phyloP scores from a whole-genome alignment of 2,888 invertebrate species.

The Cyclophora punctaria region DNA sequence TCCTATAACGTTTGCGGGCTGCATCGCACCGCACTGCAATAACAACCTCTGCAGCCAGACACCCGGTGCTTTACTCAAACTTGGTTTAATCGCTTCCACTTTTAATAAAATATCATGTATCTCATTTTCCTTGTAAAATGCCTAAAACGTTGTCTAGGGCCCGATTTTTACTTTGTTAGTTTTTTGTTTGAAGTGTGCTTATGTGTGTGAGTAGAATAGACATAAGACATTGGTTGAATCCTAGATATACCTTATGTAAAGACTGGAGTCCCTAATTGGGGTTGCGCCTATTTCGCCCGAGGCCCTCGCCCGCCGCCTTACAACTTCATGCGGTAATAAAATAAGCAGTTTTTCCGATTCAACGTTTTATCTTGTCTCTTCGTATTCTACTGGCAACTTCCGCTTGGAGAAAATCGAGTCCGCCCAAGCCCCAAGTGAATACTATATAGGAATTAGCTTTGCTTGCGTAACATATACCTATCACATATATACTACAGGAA shows the following conservation, averaged over 20 bases:
- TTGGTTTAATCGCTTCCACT: neutral
- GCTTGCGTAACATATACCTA: no score
- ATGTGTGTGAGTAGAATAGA: no score
- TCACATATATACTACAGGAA: conserved; percentile 1
- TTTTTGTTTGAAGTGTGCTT: no score
- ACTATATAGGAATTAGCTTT: conserved; percentile 40
- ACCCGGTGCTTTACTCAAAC: no score
- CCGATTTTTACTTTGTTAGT: no score
- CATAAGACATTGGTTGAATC: no score
- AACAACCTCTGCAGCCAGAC: conserved; percentile 30
- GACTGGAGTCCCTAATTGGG: conserved; percentile 41
- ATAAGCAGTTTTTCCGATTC: conserved; percentile 72
- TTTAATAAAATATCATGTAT: no score
- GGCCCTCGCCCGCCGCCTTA: conserved; percentile 49
- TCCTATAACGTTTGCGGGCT: conserved; percentile 38
- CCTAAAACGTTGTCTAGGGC: no score
- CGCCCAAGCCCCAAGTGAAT: conserved; percentile 37
- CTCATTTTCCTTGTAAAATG: no score
- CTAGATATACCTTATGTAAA: neutral
- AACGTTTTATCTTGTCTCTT: conserved; percentile 62
- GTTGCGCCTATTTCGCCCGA: conserved; percentile 41
- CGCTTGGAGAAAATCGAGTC: conserved; percentile 49
- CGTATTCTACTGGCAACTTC: conserved; percentile 53
- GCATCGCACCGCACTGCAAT: conserved; percentile 44
- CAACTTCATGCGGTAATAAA: conserved; percentile 57